Conservation (phyloP, 2,113 vertebrate genomes). For the Thryonomys swinderianus region DNA sequence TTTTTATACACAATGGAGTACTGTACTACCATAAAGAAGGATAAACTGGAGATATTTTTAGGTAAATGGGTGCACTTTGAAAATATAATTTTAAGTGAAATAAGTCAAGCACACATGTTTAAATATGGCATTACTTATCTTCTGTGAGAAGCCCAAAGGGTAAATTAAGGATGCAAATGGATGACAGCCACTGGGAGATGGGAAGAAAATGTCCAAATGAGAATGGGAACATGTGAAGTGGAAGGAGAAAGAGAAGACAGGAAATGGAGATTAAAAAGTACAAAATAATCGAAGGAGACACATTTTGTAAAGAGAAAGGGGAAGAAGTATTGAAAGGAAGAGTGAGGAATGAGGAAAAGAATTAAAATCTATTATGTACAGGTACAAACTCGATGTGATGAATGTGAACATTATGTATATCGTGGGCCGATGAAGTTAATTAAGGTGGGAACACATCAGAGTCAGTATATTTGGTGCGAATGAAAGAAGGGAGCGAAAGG, state of each 20-base stretch:
- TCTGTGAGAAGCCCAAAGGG: neutral
- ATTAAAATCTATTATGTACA: accelerated
- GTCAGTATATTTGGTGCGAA: neutral
- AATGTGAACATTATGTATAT: no score
- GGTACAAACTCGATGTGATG: neutral
- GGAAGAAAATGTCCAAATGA: neutral
- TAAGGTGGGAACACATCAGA: accelerated
- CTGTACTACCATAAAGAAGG: neutral
- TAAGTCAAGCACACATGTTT: neutral
- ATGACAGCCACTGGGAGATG: neutral
- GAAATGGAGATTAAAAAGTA: neutral
- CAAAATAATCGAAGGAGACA: neutral
- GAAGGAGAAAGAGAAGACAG: neutral
- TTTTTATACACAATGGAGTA: neutral
- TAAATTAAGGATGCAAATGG: neutral
- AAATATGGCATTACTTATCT: neutral
- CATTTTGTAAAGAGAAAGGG: neutral
- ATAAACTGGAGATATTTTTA: neutral
- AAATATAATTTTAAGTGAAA: neutral
- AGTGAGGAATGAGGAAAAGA: neutral
- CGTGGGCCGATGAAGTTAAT: neutral
- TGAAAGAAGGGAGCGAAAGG: neutral
- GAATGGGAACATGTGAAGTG: neutral
- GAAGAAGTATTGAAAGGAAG: neutral
- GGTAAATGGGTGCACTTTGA: neutral